Percentiles rank a stretch among this genome's conserved stretches.
These are phyloP conservation scores for Xylota sylvarum DNA, from an alignment of 2,888 invertebrate genomes.

Conservation along the genomic window DNA sequence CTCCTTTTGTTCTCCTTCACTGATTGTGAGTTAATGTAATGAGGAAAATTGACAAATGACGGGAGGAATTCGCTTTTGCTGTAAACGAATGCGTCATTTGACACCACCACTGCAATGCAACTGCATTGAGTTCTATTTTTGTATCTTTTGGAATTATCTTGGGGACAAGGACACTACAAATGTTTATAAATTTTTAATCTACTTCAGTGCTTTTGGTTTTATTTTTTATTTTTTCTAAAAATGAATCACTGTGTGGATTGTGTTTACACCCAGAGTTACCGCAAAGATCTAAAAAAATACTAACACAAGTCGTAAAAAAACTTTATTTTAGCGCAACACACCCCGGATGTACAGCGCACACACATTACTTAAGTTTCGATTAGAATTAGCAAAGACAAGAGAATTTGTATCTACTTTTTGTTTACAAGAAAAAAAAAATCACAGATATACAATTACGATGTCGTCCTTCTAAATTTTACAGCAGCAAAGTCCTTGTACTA, in stretches of 20 bases:
- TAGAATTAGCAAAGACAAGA: neutral
- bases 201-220: neutral
- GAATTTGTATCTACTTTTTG: conserved; percentile 14
- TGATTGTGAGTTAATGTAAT: neutral
- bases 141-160: conserved; percentile 29
- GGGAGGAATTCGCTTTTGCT: conserved; percentile 9
- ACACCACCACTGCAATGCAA: conserved; percentile 61
- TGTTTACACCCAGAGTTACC: conserved; percentile 33
- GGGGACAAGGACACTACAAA: conserved; percentile 40
- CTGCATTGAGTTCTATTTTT: conserved; percentile 61
- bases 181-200: conserved; percentile 2
- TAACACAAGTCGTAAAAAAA: neutral
- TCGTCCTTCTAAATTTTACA: neutral
- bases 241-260: conserved; percentile 34
- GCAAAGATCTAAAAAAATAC: conserved; percentile 22
- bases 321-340: conserved; percentile 28
- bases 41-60: conserved; percentile 19
- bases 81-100: conserved; percentile 66
- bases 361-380: conserved; percentile 10
- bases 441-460: conserved; percentile 25
- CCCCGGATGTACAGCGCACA: conserved; percentile 26
- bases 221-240: neutral
- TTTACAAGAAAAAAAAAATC: conserved; percentile 20
- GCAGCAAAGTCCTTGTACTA: conserved; percentile 6
- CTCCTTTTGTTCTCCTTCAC: conserved; percentile 3